Base-by-base conservation (phyloP, 2,888 invertebrate species). In the Clusia tigrina region DNA sequence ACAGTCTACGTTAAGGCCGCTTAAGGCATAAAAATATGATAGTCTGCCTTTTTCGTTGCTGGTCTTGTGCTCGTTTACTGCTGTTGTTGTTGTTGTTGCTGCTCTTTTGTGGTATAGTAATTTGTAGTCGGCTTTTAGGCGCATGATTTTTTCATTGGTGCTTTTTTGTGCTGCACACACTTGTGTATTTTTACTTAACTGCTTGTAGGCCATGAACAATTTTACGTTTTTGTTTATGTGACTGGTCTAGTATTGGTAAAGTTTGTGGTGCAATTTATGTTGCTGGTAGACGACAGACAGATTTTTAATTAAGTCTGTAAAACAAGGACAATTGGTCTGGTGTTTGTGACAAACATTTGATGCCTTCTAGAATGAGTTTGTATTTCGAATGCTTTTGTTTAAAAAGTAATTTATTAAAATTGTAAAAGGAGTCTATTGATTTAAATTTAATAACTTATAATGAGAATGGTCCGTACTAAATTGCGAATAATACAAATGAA, bases 141-240 rank as follows among this genome's bases (percentile, higher is more conserved):
- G 60, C 61, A 64, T 54, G 55, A 65, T 56, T 63, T 67, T 68
- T 59, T 46, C 57, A 58, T 60, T 58, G n/a, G n/a, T 20, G 23
- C 17, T 24, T 22, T 51, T 54, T 42, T 42, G 48, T 42, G 42
- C n/a, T 12, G 48, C 32, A 32, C 6, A 32, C 32, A 12, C 32
- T 32, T 18, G 9, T 42, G n/a, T 42, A 15, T 32, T 12, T 17
- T 23, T 32, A 37, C 2, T 64, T 67, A 67, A 66, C 61, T 66
- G 66, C 67, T 71, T 67, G 64, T 68, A 69, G 69, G 71, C 69
- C 68, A 68, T 60, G 65, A 69, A 64, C 65, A 66, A 63, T 69
- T 68, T 69, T 65, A 69, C 68, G 64, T 64, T 67, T 60, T 64
- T 32, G 25, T 46, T 46, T 42, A 42, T 42, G n/a, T 42, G 42